Evolutionary conservation across 1,140 invertebrate species (phyloP), one percentile per base, ranked within the genome.

Genomic region (Drosophila equinoxialis): DNA sequence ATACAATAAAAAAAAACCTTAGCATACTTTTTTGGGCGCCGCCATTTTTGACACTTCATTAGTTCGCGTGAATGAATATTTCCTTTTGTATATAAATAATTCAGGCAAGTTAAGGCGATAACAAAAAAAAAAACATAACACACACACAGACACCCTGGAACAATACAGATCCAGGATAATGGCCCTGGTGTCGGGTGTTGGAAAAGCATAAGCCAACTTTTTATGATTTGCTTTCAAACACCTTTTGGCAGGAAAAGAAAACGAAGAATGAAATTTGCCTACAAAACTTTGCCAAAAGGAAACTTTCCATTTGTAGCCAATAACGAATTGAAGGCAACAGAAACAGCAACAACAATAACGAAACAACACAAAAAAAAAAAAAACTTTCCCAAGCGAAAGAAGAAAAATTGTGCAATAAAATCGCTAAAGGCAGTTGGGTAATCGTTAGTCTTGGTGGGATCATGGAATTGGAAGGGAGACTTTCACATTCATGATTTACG

Each of bases 11-110:
- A 55, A 51, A 59, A 86, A 69, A 77, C 62, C 67, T n/a, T 86
- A 79, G 83, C 83, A 83, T 55, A 68, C 54, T 70, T 87, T 83
- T 87, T 55, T 72, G 83, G 83, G 82, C 69, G 68, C 67, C 74
- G 68, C 48, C 79, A 82, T 77, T 86, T 86, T 86, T 82, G 79
- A 82, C 83, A 86, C 83, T 86, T 87, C 83, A 86, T 86, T 86
- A 87, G 79, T 83, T 86, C 65, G 72, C 69, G 54, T 73, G 69
- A 87, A 79, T 79, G 76, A 87, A 79, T 79, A 75, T 83, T 87
- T 81, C 82, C 81, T 79, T 74, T 75, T 75, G 64, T 64, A 63
- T 86, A 79, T 83, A 68, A 87, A 79, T 79, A 86, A 78, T 71
- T 45, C 54, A 55, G 41, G 58, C 71, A 74, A 67, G 66, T 63